Evolutionary conservation across 2,797 vertebrate genomes (phyloP), one percentile per base, ranked within the genome.

Genomic region (Oryzias sinensis): DNA sequence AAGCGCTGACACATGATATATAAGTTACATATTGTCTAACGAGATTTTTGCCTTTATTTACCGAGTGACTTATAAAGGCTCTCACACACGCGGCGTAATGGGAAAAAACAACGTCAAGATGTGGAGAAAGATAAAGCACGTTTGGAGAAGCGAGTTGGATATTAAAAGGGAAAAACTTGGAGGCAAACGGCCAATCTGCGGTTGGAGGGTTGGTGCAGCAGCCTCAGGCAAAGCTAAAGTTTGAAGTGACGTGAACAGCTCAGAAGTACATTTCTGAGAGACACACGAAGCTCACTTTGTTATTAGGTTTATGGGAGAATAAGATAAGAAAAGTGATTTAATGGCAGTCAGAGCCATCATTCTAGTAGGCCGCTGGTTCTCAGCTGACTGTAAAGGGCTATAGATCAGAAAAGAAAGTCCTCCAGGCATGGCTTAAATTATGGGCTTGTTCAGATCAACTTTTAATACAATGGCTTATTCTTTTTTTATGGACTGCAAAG

Each of bases 1-100:
- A 70, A 62, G 62, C 63, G 43, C n/a, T 71, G 76, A 79, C 68
- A 66, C 64, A 73, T 79, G 77, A 79, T 88, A 81, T 70, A 77
- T 77, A 80, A 68, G 53, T 83, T 79, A 63, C 55, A 71, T 69
- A 72, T 80, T 72, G 68, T 58, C 65, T 76, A 83, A 83, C 68
- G 76, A 68, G 75, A 53, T 74, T 81, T 81, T 79, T 64, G 52
- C 50, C 43, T 68, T 53, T 65, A 63, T 71, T 68, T 72, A 62
- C 52, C 64, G 14, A 54, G 22, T 53, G 40, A 25, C 37, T 58
- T 47, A 49, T 5, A 53, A 53, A 64, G 5, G 27, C 44, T 46
- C 49, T 53, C 43, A 66, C 9, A 68, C 14, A 55, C 5, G 16
- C 18, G 42, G 27, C 7, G 45, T 44, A 57, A 61, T 37, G 33